Evolutionary conservation across 2,888 invertebrate species (phyloP).

Genomic region (Nipponacmea schrenckii): DNA sequence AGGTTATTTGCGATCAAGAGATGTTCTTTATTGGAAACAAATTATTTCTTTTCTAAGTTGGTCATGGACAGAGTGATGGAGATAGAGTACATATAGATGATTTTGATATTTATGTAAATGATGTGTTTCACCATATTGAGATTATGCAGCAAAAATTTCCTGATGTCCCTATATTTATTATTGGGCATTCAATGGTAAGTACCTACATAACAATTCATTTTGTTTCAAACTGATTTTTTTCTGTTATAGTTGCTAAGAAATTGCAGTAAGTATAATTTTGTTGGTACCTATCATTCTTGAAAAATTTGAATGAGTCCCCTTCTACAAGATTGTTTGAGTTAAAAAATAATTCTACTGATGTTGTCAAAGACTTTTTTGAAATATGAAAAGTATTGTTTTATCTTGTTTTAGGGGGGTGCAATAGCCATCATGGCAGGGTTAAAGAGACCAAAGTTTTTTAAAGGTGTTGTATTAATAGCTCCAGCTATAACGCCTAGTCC

Average conservation of each 20-base stretch:
- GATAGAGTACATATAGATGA: conserved; percentile 60
- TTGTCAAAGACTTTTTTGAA: too few relatives aligned
- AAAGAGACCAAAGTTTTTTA: conserved; percentile 61
- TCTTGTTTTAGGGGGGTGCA: conserved; percentile 65
- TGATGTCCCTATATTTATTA: conserved; percentile 63
- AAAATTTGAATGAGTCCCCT: too few relatives aligned
- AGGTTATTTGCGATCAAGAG: too few relatives aligned
- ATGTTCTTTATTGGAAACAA: too few relatives aligned
- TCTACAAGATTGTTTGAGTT: too few relatives aligned
- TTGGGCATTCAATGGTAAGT: conserved; percentile 70
- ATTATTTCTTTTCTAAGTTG: conserved; percentile 57
- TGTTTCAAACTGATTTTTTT: too few relatives aligned
- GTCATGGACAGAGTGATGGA: conserved; percentile 70
- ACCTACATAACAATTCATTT: too few relatives aligned
- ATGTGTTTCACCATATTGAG: conserved; percentile 66
- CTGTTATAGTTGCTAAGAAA: too few relatives aligned
- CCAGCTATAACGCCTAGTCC: conserved; percentile 60
- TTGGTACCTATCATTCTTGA: too few relatives aligned
- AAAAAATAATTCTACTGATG: too few relatives aligned
- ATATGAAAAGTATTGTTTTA: neutral
- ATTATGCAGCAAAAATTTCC: conserved; percentile 57
- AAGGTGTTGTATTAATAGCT: conserved; percentile 66
- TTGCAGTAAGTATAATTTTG: too few relatives aligned
- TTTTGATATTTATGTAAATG: conserved; percentile 63
- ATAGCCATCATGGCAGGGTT: conserved; percentile 63